Percentiles rank a stretch among this genome's conserved stretches.
phyloP scores from a whole-genome alignment of 2,888 invertebrate species.

The Orthosia gothica region DNA sequence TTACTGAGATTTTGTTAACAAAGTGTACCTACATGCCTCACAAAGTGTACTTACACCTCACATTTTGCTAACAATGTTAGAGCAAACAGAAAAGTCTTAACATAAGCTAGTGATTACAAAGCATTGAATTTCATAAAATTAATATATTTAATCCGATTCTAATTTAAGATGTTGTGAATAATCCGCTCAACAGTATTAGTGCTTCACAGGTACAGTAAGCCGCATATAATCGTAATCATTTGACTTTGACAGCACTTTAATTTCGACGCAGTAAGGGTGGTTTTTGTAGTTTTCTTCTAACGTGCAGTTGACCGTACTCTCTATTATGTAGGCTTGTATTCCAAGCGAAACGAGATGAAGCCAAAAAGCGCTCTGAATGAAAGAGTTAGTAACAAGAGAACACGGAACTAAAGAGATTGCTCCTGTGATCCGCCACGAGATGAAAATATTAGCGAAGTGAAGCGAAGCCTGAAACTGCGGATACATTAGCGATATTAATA shows the following conservation, averaged over 20 bases:
- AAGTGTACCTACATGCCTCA: slow-evolving; percentile 11
- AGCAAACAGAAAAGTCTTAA: not conserved
- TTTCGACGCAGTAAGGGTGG: not conserved
- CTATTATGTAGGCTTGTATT: not conserved
- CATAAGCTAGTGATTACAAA: not conserved
- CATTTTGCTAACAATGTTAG: not conserved
- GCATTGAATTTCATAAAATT: not conserved
- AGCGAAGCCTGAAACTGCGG: not conserved
- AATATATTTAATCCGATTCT: not conserved
- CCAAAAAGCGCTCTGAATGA: not conserved
- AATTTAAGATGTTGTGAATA: not conserved
- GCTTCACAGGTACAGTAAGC: not conserved
- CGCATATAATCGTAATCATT: not conserved
- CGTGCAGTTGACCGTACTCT: not conserved
- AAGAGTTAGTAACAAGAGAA: not conserved
- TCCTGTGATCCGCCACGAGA: not conserved
- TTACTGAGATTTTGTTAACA: slow-evolving; percentile 27
- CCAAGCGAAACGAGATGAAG: slow-evolving; percentile 8
- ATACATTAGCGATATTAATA: slow-evolving; percentile 3
- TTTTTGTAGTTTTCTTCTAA: not conserved
- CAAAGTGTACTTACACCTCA: slow-evolving; percentile 2
- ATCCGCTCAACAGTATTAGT: not conserved
- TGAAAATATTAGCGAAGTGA: not conserved
- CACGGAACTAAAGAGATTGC: slow-evolving; percentile 3
- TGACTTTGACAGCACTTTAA: not conserved